Base-by-base conservation (phyloP, 2,888 invertebrate species). In the Diaperis boleti region DNA sequence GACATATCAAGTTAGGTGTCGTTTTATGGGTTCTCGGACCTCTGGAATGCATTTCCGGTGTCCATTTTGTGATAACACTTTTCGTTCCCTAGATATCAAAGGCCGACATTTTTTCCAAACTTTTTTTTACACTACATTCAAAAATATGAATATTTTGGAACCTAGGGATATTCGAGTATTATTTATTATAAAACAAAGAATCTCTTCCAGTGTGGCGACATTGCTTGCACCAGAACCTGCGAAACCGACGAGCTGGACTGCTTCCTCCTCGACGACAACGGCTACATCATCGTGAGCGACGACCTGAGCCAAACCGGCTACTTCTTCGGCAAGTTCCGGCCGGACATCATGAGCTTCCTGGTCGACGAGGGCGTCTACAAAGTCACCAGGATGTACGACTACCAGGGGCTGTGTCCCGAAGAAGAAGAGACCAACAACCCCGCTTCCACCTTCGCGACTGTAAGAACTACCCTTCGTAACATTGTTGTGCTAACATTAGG, bases 391-490 rank as follows among this genome's bases (percentile, higher is more conserved):
- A 87, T 95, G 62, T 90, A 89, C 70, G 96, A 96, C 80, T 96
- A 95, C 78, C 96, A 96, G 81, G 94, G 92, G 0, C 91, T 95
- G 7, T 96, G 95, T 80, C 92, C 93, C 72, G 87, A 90, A 67
- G 85, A 85, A 18, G 88, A 85, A 69, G 86, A 85, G 64, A 86
- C 86, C 2, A 84, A 85, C 10, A 92, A 74, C 72, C 76, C 79
- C n/a, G 81, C 82, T 1, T 69, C 77, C 3, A 75, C 63, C 41
- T 61, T 81, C 22, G 47, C 73, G 6, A 77, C 79, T 54, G 82
- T 82, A 74, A 76, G 77, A 2, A 3, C 6, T 26, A 8, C 26
- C 6, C 2, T 26, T 26, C 20, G 6, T 26, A 26, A 2, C 6
- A 26, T 26, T 26, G 26, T 3, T n/a, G n/a, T n/a, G n/a, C n/a